A percentile compares a stretch with the other conserved stretches of the same genome.
Conservation (phyloP, 2,888 invertebrate species). For the Hypsopygia costalis region DNA sequence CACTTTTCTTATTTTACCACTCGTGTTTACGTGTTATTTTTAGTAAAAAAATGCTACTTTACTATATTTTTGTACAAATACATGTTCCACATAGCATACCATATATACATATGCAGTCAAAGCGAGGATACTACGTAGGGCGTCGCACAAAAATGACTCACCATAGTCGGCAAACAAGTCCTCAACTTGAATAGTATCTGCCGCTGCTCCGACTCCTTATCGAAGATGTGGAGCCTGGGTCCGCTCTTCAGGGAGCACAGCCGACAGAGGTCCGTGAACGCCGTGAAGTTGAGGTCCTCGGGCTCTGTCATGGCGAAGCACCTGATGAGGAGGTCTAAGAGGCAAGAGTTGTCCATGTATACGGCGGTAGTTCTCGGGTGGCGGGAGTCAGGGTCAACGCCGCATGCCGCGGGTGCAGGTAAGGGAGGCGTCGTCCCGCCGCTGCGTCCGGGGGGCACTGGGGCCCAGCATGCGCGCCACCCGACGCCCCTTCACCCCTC, state of each 20-base stretch:
- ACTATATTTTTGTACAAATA: too few relatives aligned
- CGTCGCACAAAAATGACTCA: constrained; percentile 52
- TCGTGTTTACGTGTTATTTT: constrained; percentile 4
- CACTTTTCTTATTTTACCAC: constrained; percentile 23
- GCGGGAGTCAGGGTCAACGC: constrained; percentile 69
- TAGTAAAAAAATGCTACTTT: too few relatives aligned
- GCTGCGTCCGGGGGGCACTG: constrained; percentile 77
- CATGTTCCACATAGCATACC: too few relatives aligned
- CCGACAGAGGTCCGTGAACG: constrained; percentile 85
- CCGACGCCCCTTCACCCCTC: constrained; percentile 37
- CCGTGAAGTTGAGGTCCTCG: constrained; percentile 84
- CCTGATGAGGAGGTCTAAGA: constrained; percentile 81
- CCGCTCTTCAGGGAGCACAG: constrained; percentile 85
- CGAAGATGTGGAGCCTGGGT: constrained; percentile 85
- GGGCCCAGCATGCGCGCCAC: constrained; percentile 35
- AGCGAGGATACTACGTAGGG: too few relatives aligned
- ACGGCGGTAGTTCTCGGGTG: constrained; percentile 69
- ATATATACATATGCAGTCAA: too few relatives aligned
- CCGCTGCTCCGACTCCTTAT: constrained; percentile 86
- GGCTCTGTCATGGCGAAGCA: constrained; percentile 83
- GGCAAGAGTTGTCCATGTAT: constrained; percentile 81
- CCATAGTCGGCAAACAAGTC: constrained; percentile 84
- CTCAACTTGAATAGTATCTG: constrained; percentile 85
- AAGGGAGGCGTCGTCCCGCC: constrained; percentile 77
- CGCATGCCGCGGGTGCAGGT: constrained; percentile 68